Evolutionary conservation across 1,140 invertebrate species (phyloP), one percentile per base, ranked within the genome.

Genomic region (Zaprionus vittiger): DNA sequence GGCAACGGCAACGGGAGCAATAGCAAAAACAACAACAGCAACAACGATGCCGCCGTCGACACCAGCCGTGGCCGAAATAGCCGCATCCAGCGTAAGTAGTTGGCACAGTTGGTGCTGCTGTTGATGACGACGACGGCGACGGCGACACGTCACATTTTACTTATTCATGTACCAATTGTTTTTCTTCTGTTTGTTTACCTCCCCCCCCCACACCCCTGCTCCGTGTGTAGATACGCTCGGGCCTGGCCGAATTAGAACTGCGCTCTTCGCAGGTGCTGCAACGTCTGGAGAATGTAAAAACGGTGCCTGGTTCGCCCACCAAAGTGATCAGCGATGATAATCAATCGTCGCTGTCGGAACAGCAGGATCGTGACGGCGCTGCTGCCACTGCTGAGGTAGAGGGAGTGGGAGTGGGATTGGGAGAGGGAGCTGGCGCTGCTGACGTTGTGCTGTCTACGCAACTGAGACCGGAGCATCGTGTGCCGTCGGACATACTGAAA

Each of bases 401-500:
- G 9, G 31, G 31, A 11, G 24, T 26, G 4, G 24, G 24, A 24
- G 24, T 24, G 3, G 24, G 24, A 26, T 9, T 31, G n/a, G n/a
- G 31, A 20, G 64, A 22, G 11, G 41, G 49, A 22, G 44, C 15
- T n/a, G 61, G 59, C 6, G 76, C 28, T 24, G 65, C 69, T 4
- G 75, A 74, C 44, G 22, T 61, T 7, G 73, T 62, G 38, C 57
- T 75, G 7, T 52, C 54, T 4, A 77, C 76, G 6, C 68, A 80
- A n/a, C 52, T 93, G 57, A 79, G 81, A 6, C 62, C 79, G 17
- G 91, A 92, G 55, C 83, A 90, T 34, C 81, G 91, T n/a, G 81
- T 89, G 54, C 91, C 92, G 4, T 86, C 91, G 4, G 92, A 93
- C 4, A 92, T 93, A 59, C 61, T 93, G 0, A 92, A 92, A 34